Base-by-base conservation (phyloP, 2,797 vertebrate species). In the Sparidentex hasta region DNA sequence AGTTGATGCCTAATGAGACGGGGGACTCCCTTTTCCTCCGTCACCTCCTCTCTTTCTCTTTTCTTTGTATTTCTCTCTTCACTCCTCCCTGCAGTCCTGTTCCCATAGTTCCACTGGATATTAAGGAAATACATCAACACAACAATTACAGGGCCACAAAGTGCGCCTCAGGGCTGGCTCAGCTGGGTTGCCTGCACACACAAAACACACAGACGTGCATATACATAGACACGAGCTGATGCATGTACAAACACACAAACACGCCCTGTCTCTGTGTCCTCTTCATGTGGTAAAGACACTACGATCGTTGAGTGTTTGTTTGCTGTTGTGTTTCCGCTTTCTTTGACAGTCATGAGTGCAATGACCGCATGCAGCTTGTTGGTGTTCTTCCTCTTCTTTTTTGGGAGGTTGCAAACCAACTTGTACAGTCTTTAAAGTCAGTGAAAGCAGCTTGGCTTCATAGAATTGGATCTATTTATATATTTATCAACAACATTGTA, bases 111-210 rank as follows among this genome's bases (percentile, higher is more conserved):
- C 83, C 65, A 62, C 81, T 86, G 84, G 83, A 94, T 94, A 94
- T 94, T 93, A 92, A 93, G 93, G 87, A 93, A 93, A 94, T 94
- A 92, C 85, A 93, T 94, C 93, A 95, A 88, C 87, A 86, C 76
- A 87, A 88, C 87, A 92, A 94, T 95, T 92, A 92, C 74, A 87
- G 75, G 65, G 78, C 77, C 70, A 71, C 83, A 76, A 84, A 87
- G 78, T 75, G 52, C 1, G 87, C 94, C 90, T 89, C 64, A 43
- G 92, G 93, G 90, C 78, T 25, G 83, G 74, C 90, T 87, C 92
- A 90, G 86, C 89, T 92, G 85, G 73, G 71, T 81, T 71, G 65
- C 78, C 20, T 23, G 11, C 71, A 78, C 62, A 74, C 67, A 7
- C 0, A 66, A 21, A 21, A 54, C 64, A 59, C 56, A 51, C 63